Conservation (phyloP, 2,888 invertebrate species). For the Platycheirus albimanus region DNA sequence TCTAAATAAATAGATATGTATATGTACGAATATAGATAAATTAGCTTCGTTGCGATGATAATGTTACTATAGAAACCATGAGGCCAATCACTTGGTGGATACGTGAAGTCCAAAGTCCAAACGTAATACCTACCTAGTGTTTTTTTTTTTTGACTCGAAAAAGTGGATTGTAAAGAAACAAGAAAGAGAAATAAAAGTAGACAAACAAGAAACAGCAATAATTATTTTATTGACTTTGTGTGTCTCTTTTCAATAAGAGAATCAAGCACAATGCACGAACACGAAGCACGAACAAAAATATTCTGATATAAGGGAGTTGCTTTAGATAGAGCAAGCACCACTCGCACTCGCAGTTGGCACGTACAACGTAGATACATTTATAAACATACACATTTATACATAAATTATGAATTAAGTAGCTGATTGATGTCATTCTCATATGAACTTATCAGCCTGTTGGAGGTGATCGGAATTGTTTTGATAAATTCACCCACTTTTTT, state of each 20-base stretch:
- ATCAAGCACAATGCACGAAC: conserved; percentile 49
- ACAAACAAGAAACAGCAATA: conserved; percentile 64
- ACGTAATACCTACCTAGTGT: conserved; percentile 27
- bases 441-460: conserved; percentile 49
- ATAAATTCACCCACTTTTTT: conserved; percentile 29
- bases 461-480: neutral
- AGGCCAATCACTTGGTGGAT: conserved; percentile 70
- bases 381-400: too few species aligned
- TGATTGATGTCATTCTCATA: conserved; percentile 51
- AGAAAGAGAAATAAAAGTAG: conserved; percentile 5
- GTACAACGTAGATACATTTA: conserved; percentile 4
- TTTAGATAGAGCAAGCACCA: neutral
- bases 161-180: conserved; percentile 6
- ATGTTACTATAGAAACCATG: conserved; percentile 21
- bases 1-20: neutral
- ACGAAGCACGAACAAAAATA: neutral
- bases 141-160: conserved; percentile 41
- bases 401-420: conserved; percentile 50
- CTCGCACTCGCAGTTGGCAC: conserved; percentile 69
- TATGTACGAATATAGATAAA: conserved; percentile 16
- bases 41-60: conserved; percentile 23
- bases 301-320: conserved; percentile 17
- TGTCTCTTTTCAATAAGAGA: conserved; percentile 71
- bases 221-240: conserved; percentile 72
- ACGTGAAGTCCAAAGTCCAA: conserved; percentile 75